These are phyloP conservation scores for Schrankia costaestrigalis DNA, from an alignment of 2,888 invertebrate genomes.

Conservation along the genomic window DNA sequence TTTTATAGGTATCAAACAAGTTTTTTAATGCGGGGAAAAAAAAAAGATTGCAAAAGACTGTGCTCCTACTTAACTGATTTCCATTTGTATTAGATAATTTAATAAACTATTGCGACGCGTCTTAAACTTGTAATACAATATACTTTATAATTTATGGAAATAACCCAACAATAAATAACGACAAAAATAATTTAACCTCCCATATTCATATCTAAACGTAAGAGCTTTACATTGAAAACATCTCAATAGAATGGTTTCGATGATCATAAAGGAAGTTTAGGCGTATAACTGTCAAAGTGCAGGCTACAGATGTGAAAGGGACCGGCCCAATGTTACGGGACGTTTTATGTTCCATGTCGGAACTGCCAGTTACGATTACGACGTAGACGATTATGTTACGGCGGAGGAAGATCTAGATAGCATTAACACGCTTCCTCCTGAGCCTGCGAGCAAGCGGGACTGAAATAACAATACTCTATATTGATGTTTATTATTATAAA, in stretches of 20 bases:
- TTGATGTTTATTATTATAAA: too few species aligned
- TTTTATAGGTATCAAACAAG: too few species aligned
- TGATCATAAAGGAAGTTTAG: constrained; percentile 19
- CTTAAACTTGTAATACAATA: too few species aligned
- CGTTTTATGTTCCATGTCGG: constrained; percentile 17
- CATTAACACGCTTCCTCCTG: neutral
- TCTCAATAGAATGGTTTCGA: constrained; percentile 8
- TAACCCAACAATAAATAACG: too few species aligned
- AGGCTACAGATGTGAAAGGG: constrained; percentile 13
- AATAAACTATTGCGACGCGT: neutral
- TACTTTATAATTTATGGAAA: too few species aligned
- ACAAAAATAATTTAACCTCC: constrained; percentile 4
- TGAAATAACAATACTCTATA: too few species aligned
- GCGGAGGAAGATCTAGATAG: neutral
- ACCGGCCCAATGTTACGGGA: constrained; percentile 14
- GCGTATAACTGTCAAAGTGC: constrained; percentile 25
- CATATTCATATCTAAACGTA: neutral
- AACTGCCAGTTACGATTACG: constrained; percentile 11
- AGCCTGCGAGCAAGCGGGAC: too few species aligned
- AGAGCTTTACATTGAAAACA: constrained; percentile 12
- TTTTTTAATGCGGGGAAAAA: neutral
- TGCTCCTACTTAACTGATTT: too few species aligned
- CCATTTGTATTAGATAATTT: neutral
- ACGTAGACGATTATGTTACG: constrained; percentile 4
- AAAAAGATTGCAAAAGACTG: neutral